A percentile compares a stretch with the other conserved stretches of the same genome.
phyloP scores from a whole-genome alignment of 2,797 vertebrate species.

The Tragelaphus eurycerus region DNA sequence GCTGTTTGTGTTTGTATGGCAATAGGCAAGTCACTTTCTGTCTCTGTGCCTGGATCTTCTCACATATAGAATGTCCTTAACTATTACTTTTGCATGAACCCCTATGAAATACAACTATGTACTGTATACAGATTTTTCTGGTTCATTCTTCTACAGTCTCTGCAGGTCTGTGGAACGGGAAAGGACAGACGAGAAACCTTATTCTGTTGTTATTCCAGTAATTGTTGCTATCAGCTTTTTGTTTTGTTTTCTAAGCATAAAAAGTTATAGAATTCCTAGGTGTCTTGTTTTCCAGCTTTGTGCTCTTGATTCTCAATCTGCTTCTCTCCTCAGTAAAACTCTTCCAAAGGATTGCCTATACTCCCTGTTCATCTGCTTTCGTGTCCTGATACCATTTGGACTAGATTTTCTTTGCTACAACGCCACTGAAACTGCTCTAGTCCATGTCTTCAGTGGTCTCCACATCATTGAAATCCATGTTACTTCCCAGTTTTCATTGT shows the following conservation, averaged over 20 bases:
- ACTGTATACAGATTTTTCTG: neutral
- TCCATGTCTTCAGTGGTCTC: neutral
- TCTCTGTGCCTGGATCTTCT: neutral
- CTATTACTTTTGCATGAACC: neutral
- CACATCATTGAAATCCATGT: neutral
- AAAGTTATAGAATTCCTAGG: neutral
- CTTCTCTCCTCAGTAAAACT: neutral
- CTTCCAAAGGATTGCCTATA: neutral
- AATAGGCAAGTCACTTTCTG: neutral
- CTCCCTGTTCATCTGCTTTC: neutral
- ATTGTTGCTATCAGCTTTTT: neutral
- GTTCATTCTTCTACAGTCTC: neutral
- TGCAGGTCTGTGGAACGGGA: neutral
- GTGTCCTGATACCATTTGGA: neutral
- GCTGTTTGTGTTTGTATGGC: neutral
- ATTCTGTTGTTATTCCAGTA: neutral
- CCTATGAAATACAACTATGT: neutral
- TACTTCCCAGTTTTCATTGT: neutral
- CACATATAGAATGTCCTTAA: neutral
- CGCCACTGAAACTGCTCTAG: neutral
- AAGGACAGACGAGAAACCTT: neutral
- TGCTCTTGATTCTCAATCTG: neutral
- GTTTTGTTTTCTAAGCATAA: neutral
- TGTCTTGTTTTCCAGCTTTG: neutral
- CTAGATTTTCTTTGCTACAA: neutral